Percentiles rank a stretch among this genome's conserved stretches.
Evolutionary conservation across 2,113 vertebrate species (phyloP).

Genomic region (Rhea pennata): DNA sequence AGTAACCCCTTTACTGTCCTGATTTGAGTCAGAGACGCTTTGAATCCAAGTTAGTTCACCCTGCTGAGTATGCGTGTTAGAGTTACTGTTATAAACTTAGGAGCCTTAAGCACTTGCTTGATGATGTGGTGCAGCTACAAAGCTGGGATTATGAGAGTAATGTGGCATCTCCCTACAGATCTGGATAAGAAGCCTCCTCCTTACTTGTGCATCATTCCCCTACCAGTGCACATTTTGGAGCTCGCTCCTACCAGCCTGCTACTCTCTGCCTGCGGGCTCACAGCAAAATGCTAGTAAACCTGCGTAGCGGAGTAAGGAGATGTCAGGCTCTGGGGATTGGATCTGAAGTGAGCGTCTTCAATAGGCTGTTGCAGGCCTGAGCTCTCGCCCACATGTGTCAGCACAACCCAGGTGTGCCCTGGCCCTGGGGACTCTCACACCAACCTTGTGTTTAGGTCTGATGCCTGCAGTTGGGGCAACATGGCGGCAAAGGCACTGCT

Average conservation of each 20-base stretch:
- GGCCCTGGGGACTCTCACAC: not conserved
- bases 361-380: not conserved
- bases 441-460: accelerated
- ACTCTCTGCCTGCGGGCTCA: not conserved
- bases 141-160: not conserved
- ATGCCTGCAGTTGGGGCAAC: too few species aligned
- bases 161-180: not conserved
- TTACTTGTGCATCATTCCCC: not conserved
- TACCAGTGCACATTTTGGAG: not conserved
- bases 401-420: accelerated
- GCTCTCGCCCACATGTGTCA: not conserved
- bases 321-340: accelerated
- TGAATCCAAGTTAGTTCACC: not conserved
- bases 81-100: not conserved
- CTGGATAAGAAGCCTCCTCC: not conserved
- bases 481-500: not conserved
- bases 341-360: not conserved
- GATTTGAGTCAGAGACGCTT: not conserved
- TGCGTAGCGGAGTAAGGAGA: not conserved
- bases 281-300: not conserved
- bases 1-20: not conserved
- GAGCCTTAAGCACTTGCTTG: not conserved
- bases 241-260: not conserved
- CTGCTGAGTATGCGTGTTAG: accelerated
- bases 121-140: not conserved